A percentile compares a stretch with the other conserved stretches of the same genome.
These are phyloP conservation scores for Holotrichia oblita DNA, from an alignment of 1,140 invertebrate species.

Conservation along the genomic window DNA sequence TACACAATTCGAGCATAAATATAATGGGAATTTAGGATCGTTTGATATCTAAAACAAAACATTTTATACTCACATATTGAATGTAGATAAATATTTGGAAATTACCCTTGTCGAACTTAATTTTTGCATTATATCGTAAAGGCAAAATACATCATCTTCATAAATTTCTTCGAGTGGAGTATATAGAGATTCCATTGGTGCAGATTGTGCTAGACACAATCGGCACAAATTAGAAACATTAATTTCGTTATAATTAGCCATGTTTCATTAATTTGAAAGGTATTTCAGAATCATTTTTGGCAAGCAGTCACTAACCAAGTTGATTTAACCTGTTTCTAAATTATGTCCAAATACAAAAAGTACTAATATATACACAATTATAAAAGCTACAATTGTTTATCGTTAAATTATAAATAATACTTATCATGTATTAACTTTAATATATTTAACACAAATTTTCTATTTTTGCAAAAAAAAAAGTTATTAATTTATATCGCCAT, in stretches of 20 bases:
- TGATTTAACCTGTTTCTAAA: not conserved
- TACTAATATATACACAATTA: too few relatives aligned
- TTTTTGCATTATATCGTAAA: slow-evolving; percentile 44
- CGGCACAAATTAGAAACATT: slow-evolving; percentile 42
- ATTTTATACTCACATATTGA: not conserved
- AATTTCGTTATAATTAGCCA: not conserved
- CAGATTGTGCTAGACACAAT: slow-evolving; percentile 47
- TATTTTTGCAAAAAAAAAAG: too few relatives aligned
- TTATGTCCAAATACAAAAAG: too few relatives aligned
- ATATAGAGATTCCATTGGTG: slow-evolving; percentile 26
- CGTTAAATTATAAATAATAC: too few relatives aligned
- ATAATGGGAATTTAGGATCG: slow-evolving; percentile 43
- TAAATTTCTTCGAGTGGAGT: slow-evolving; percentile 24
- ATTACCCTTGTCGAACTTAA: slow-evolving; percentile 40
- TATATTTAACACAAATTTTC: too few relatives aligned
- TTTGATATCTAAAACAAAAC: slow-evolving; percentile 32
- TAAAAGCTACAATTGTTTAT: too few relatives aligned
- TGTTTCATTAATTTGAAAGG: too few relatives aligned
- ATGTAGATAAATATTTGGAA: not conserved
- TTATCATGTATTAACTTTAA: too few relatives aligned
- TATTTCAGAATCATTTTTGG: too few relatives aligned
- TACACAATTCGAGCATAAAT: slow-evolving; percentile 46
- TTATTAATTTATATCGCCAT: too few relatives aligned
- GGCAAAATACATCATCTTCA: not conserved
- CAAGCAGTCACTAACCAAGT: too few relatives aligned